Evolutionary conservation across 2,888 invertebrate genomes (phyloP), one percentile per base, ranked within the genome.

Genomic region (Idaea dimidiata): DNA sequence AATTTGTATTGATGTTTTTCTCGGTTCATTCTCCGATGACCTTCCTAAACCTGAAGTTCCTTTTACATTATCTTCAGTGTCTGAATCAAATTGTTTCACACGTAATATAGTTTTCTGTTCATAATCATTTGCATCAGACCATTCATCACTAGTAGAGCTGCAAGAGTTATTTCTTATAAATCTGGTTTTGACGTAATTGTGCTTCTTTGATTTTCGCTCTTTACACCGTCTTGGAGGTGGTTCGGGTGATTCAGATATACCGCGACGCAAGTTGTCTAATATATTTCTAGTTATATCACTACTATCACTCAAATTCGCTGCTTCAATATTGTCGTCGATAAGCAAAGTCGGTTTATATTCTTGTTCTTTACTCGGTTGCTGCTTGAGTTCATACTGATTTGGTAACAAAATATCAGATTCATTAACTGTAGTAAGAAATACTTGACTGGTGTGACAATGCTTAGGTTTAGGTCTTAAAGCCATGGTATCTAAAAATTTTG

Each of bases 401-500:
- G 72, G 78, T 68, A 73, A 72, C 53, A 63, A 67, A 24, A 72
- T 64, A 62, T 87, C 85, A 57, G 75, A 74, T 79, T 90, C 91
- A 74, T 73, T 77, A 0, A 83, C 80, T 59, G 93, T 72, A 83
- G 93, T 90, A 18, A 93, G 85, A 83, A 96, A 95, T 67, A 94
- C 93, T 84, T 94, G 94, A 80, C 94, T 93, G 18, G 94, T 93
- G 81, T 95, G 94, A 55, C 93, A 92, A 80, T 94, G 94, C 76
- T 91, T 90, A 70, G 88, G 89, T 83, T 94, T 94, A 61, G 95
- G 93, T 72, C 97, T 94, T 73, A 97, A 90, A 24, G 97, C 96
- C 96, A 97, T 97, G 31, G 97, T 97, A 83, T 97, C 97, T 80
- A 95, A 93, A 83, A 96, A 96, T 66, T 93, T 93, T 10, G 95